Evolutionary conservation across 2,888 invertebrate genomes (phyloP).

Genomic region (Phrixothrix hirtus): DNA sequence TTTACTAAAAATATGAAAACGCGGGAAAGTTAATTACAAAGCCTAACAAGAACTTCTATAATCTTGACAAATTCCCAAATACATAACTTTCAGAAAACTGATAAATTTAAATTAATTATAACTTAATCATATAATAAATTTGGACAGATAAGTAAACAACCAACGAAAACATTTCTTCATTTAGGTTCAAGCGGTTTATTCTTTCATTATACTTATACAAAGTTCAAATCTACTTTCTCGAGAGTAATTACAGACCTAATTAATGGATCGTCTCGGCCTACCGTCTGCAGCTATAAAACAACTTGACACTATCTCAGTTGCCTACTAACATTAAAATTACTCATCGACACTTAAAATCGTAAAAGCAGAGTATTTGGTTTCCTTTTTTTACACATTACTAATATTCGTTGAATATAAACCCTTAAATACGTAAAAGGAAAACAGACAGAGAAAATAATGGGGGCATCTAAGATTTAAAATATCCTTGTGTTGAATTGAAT

Average conservation of each 20-base stretch:
- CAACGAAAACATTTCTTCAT: conserved; percentile 1
- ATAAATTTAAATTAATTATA: too few species aligned
- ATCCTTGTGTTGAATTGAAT: too few species aligned
- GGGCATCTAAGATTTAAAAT: too few species aligned
- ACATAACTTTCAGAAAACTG: too few species aligned
- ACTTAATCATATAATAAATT: neutral
- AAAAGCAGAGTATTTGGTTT: conserved; percentile 9
- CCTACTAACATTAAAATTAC: conserved; percentile 37
- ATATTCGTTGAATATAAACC: neutral
- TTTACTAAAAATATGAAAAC: neutral
- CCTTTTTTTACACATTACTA: conserved; percentile 1
- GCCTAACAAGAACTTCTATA: too few species aligned
- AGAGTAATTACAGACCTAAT: conserved; percentile 49
- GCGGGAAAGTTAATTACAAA: too few species aligned
- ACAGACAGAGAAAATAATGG: too few species aligned
- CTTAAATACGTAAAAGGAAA: too few species aligned
- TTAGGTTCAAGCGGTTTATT: conserved; percentile 5
- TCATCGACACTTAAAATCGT: conserved; percentile 30
- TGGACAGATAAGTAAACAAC: neutral
- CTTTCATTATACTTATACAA: conserved; percentile 7
- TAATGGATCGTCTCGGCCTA: conserved; percentile 48
- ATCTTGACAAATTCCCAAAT: too few species aligned
- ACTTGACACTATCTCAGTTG: conserved; percentile 48
- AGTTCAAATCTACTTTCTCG: conserved; percentile 38
- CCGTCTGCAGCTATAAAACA: conserved; percentile 49